Evolutionary conservation across 2,797 vertebrate genomes (phyloP), one percentile per base, ranked within the genome.

Genomic region (Mormyrops boulengeri): DNA sequence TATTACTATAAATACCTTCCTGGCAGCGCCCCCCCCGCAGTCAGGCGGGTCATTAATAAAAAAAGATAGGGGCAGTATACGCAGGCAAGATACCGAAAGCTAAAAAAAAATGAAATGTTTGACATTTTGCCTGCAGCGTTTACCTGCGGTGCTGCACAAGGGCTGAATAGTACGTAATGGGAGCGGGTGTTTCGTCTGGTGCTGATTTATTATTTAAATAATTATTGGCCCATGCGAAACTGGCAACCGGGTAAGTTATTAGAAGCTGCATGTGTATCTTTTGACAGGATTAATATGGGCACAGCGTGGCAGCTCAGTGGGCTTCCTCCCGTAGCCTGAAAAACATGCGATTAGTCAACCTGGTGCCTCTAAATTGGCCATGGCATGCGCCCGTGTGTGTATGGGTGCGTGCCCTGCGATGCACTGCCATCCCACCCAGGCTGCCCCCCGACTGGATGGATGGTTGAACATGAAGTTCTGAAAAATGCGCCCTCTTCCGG

Each of bases 201-300:
- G 49, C n/a, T 49, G 49, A 44, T 44, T 44, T 84, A 44, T 84
- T 84, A 44, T 84, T 84, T 44, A n/a, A 49, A 84, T 84, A 19
- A 84, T 84, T 49, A 84, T 22, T 84, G 44, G 30, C 30, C 66
- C 12, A 12, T 73, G 12, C 66, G 12, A 73, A 73, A 38, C 30
- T 73, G 66, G 30, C 17, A 73, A 38, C 66, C 12, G 22, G 60
- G 22, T 9, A 62, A 62, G 66, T 73, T 73, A 73, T 73, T 73
- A 73, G 66, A 34, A 38, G 30, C 12, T 47, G 38, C 41, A 47
- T 80, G 73, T 80, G 38, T 80, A 47, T 19, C 38, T 80, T 80
- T 80, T 80, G 73, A 80, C 41, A 47, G 73, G 41, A 80, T 80
- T 80, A 80, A 80, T 80, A 80, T 80, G 73, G 17, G 38, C 73